phyloP scores from a whole-genome alignment of 2,888 invertebrate genomes.

The Sicus ferrugineus region DNA sequence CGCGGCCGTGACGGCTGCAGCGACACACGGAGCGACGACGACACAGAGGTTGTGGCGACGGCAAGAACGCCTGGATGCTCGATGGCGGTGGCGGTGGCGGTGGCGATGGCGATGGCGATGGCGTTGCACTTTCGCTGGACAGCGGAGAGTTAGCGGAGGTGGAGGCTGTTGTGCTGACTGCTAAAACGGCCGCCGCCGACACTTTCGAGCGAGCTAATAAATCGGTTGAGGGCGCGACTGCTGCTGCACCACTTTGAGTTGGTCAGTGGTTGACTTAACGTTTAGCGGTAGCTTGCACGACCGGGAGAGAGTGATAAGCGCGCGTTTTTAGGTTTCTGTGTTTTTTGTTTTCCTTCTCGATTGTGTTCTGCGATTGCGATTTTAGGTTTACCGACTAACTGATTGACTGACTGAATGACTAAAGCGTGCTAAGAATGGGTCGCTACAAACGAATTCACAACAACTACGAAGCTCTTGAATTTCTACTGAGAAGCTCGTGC shows the following conservation, averaged over 20 bases:
- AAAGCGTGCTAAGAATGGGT: slow-evolving; percentile 32
- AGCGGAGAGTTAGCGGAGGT: too few species aligned
- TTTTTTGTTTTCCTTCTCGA: background rate
- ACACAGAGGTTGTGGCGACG: slow-evolving; percentile 24
- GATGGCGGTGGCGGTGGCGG: background rate
- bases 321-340: slow-evolving; percentile 13
- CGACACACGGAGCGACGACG: slow-evolving; percentile 10
- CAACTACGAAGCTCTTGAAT: slow-evolving; percentile 58
- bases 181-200: background rate
- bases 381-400: slow-evolving; percentile 20
- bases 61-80: slow-evolving; percentile 1
- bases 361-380: background rate
- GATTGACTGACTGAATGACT: slow-evolving; percentile 26
- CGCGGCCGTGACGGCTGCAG: slow-evolving; percentile 27
- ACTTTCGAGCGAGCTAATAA: background rate
- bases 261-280: background rate
- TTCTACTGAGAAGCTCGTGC: slow-evolving; percentile 58
- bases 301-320: background rate
- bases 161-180: background rate
- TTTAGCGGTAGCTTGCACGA: background rate
- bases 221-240: background rate
- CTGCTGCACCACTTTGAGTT: background rate
- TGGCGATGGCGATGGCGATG: background rate
- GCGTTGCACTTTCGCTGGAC: background rate
- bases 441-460: slow-evolving; percentile 53